Evolutionary conservation across 2,888 invertebrate genomes (phyloP).

Genomic region (Ypsolopha sequella): DNA sequence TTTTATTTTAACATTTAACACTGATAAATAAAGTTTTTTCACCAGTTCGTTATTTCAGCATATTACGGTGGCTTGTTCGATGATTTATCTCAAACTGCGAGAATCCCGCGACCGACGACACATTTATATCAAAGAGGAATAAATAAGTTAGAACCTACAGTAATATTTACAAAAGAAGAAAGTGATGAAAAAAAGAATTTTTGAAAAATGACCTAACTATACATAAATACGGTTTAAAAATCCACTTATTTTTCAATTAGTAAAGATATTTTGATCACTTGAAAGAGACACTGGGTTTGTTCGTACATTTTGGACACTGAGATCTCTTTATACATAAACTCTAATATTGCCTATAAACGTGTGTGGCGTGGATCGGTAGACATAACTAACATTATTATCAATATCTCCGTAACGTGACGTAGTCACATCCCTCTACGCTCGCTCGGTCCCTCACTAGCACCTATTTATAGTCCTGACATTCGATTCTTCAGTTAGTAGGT

Average conservation of each 20-base stretch:
- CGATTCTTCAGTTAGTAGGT: neutral
- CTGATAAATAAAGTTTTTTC: no score
- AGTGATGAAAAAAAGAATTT: conserved; percentile 40
- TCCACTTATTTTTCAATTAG: conserved; percentile 30
- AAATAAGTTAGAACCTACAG: conserved; percentile 61
- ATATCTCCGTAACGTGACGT: neutral
- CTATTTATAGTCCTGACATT: conserved; percentile 13
- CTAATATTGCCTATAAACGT: conserved; percentile 8
- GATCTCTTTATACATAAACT: conserved; percentile 35
- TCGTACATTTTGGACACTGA: conserved; percentile 58
- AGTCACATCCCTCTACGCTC: conserved; percentile 5
- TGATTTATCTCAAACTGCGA: neutral
- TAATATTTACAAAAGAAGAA: conserved; percentile 67
- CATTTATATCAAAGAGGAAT: conserved; percentile 39
- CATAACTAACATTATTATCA: conserved; percentile 6
- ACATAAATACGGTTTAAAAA: conserved; percentile 55
- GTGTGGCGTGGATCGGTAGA: conserved; percentile 2
- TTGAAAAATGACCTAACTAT: conserved; percentile 60
- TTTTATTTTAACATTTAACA: no score
- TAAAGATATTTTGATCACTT: conserved; percentile 42
- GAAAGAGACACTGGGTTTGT: conserved; percentile 63
- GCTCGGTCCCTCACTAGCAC: conserved; percentile 50
- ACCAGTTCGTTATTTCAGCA: no score
- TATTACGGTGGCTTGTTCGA: no score
- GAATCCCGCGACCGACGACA: conserved; percentile 17